Conservation (phyloP, 2,113 vertebrate species). For the Pelobates fuscus region DNA sequence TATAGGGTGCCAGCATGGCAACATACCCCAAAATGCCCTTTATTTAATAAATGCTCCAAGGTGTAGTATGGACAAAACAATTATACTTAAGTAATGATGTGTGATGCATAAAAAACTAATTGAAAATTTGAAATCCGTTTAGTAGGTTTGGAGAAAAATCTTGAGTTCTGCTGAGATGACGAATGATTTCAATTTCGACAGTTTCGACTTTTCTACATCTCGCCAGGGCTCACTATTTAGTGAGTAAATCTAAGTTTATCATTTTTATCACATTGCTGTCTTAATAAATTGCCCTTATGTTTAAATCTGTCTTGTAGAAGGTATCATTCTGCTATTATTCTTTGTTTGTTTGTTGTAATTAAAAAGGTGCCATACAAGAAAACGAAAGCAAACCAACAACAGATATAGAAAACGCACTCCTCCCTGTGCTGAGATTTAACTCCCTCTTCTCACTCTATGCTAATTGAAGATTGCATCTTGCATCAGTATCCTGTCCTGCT, state of each 20-base stretch:
- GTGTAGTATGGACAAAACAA: no score
- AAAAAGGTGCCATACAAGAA: constrained; percentile 46
- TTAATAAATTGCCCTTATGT: constrained; percentile 2
- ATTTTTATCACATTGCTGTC: not conserved
- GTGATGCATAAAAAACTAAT: no score
- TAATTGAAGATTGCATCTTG: constrained; percentile 3
- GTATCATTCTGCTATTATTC: constrained; percentile 40
- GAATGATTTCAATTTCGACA: no score
- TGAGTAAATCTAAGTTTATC: not conserved
- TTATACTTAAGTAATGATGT: no score
- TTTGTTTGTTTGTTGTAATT: constrained; percentile 51
- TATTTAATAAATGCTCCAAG: no score
- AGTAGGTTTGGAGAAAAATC: no score
- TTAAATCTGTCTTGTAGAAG: constrained; percentile 20
- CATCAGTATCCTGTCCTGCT: no score
- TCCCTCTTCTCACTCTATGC: constrained; percentile 14
- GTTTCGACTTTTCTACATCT: no score
- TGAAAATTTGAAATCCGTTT: no score
- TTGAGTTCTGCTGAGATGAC: no score
- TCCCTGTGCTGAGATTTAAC: constrained; percentile 36
- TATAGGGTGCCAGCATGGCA: no score
- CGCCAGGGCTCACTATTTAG: not conserved
- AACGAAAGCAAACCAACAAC: constrained; percentile 33
- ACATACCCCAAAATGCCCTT: no score
- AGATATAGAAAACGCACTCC: constrained; percentile 21